Base-by-base conservation (phyloP, 1,140 invertebrate species). In the Diorhabda carinulata region DNA sequence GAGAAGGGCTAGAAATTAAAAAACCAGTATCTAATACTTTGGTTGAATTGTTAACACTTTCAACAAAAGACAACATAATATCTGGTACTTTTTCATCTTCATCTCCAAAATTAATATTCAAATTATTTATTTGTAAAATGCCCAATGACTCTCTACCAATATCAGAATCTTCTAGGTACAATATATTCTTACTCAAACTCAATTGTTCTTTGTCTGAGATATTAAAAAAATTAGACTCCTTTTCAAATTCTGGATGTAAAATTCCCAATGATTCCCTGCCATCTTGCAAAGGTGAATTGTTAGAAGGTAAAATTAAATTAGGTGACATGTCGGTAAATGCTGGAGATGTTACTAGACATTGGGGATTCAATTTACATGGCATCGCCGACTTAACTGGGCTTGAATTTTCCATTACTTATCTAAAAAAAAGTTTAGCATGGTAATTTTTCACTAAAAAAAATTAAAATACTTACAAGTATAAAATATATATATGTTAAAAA, bases 1-100 rank as follows among this genome's bases (percentile, higher is more conserved):
- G 57, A 57, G 9, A 47, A 7, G 64, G 56, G 43, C 47, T 57
- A 3, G 64, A 40, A 57, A 57, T 9, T n/a, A 65, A n/a, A 43
- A 65, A 65, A 8, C 43, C 64, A 7, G 64, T 65, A n/a, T 65
- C 64, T n/a, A 65, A 57, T n/a, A 65, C 40, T 41, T 65, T 40
- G 5, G 5, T 9, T 1, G 10, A 5, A 5, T 56, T 40, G 4
- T 57, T 40, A 65, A 7, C 42, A 3, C 8, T 65, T 41, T 65
- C 64, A 41, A 65, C 57, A 57, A 45, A 8, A 8, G 64, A 57
- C 5, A 65, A 43, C 10, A 43, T 65, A 42, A 65, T 65, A 56
- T 65, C 64, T 57, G 64, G 64, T 3, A 65, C 43, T 45, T 25
- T 64, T 9, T 64, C 47, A 7, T 45, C 44, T 45, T 64, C 62